phyloP scores from a whole-genome alignment of 2,888 invertebrate species.

The Xylota sylvarum region DNA sequence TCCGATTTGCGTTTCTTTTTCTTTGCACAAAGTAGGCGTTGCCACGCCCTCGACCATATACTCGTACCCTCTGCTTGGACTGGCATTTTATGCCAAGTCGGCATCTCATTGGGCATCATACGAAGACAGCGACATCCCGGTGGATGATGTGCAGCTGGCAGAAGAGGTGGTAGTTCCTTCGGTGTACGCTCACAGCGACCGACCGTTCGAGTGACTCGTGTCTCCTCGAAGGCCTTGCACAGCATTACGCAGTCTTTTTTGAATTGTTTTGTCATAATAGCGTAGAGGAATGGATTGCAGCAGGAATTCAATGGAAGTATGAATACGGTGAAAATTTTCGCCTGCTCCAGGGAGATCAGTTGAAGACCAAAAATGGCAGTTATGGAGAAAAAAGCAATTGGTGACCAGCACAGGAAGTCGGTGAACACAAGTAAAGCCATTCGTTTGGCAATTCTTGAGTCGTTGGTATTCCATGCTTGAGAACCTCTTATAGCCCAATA shows the following conservation, averaged over 20 bases:
- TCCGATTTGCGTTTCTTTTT: conserved; percentile 79
- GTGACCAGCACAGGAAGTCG: conserved; percentile 99
- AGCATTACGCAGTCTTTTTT: conserved; percentile 98
- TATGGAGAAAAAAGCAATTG: conserved; percentile 97
- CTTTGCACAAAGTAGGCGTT: conserved; percentile 82
- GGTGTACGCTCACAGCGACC: conserved; percentile 88
- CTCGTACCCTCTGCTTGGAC: conserved; percentile 79
- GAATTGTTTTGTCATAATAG: conserved; percentile 98
- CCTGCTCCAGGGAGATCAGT: conserved; percentile 96
- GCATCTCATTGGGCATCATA: conserved; percentile 84
- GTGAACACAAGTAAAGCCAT: conserved; percentile 99
- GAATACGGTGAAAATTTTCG: conserved; percentile 98
- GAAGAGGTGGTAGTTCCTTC: conserved; percentile 88
- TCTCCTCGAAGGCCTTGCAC: conserved; percentile 98
- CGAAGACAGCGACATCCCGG: conserved; percentile 86
- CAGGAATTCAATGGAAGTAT: conserved; percentile 98
- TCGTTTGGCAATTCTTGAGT: conserved; percentile 97
- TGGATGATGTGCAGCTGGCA: conserved; percentile 83
- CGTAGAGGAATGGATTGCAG: conserved; percentile 99
- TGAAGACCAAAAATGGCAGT: conserved; percentile 97
- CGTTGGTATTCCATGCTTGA: conserved; percentile 98
- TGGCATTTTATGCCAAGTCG: conserved; percentile 83
- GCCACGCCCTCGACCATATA: conserved; percentile 84
- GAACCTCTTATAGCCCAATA: conserved; percentile 99
- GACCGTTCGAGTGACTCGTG: conserved; percentile 87